Evolutionary conservation across 2,113 vertebrate genomes (phyloP).

Genomic region (Tachysurus vachellii): DNA sequence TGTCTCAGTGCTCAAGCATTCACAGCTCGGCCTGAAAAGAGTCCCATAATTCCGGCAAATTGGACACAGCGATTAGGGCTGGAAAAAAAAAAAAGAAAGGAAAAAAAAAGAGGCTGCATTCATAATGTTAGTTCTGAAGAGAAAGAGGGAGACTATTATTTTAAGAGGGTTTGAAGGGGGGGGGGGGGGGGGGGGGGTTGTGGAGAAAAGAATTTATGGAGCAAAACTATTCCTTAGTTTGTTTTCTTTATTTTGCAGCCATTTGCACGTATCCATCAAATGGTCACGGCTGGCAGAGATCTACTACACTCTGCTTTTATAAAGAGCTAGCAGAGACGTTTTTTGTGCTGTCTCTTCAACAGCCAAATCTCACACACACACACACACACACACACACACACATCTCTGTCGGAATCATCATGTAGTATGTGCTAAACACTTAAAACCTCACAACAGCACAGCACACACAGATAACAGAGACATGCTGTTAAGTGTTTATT

Average conservation of each 20-base stretch:
- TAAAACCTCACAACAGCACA: not conserved
- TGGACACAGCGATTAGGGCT: constrained; percentile 63
- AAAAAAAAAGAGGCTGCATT: constrained; percentile 46
- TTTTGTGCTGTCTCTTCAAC: constrained; percentile 48
- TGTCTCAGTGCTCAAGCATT: constrained; percentile 56
- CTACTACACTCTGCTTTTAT: constrained; percentile 36
- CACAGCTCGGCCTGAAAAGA: constrained; percentile 59
- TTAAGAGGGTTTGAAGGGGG: constrained; percentile 34
- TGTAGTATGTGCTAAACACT: not conserved
- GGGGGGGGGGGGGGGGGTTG: not conserved
- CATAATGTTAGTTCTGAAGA: constrained; percentile 43
- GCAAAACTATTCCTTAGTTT: constrained; percentile 46
- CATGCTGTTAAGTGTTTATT: constrained; percentile 38
- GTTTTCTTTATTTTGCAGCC: constrained; percentile 50
- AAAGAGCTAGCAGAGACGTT: not conserved
- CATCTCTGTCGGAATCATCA: not conserved
- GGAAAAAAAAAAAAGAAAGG: constrained; percentile 36
- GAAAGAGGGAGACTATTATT: constrained; percentile 54
- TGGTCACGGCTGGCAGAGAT: constrained; percentile 7
- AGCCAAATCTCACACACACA: constrained; percentile 25
- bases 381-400: constrained; percentile 3
- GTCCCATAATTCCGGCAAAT: constrained; percentile 64
- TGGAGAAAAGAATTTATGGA: constrained; percentile 38
- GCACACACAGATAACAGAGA: not conserved
- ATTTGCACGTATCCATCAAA: constrained; percentile 51